Evolutionary conservation across 1,140 invertebrate species (phyloP), one percentile per base, ranked within the genome.

Genomic region (Pristionchus pacificus): DNA sequence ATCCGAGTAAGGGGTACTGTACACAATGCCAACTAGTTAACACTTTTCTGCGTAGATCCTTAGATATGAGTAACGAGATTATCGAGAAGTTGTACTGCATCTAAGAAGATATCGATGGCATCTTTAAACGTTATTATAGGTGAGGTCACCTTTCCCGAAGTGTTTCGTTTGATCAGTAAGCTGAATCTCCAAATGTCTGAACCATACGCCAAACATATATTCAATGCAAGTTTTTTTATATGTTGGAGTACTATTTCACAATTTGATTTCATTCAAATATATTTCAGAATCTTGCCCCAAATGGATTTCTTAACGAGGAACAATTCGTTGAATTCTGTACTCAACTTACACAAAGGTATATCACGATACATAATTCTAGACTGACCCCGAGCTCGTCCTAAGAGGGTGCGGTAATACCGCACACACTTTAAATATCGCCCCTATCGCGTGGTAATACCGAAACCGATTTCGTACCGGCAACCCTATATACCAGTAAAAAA

Each of bases 121-220:
- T n/a, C n/a, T n/a, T n/a, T n/a, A n/a, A n/a, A n/a, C 49, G 74
- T 3, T 58, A 31, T 65, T 65, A 27, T 30, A 81, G 79, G 82
- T 55, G 60, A 74, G 62, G 73, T 83, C 27, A 68, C 70, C 24
- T 82, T 83, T 60, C 74, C 76, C 31, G 81, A 83, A 71, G 67
- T 84, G n/a, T 83, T 78, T 79, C 77, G 77, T 71, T 71, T 83
- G 28, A 65, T 83, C 3, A 80, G 80, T 60, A 71, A 73, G 60
- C 70, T 83, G 64, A 83, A 83, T 72, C 65, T 83, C 25, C 81
- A 83, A 74, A 70, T 84, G 31, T 78, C 77, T 58, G 75, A 79
- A 58, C 58, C 62, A 28, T 83, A 83, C 60, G 81, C 80, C 1
- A 60, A 69, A 49, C 72, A 69, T 1, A 67, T 84, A n/a, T 83